Percentiles rank a stretch among this genome's conserved stretches.
Conservation (phyloP, 1,140 invertebrate genomes). For the Plutomurus gul region DNA sequence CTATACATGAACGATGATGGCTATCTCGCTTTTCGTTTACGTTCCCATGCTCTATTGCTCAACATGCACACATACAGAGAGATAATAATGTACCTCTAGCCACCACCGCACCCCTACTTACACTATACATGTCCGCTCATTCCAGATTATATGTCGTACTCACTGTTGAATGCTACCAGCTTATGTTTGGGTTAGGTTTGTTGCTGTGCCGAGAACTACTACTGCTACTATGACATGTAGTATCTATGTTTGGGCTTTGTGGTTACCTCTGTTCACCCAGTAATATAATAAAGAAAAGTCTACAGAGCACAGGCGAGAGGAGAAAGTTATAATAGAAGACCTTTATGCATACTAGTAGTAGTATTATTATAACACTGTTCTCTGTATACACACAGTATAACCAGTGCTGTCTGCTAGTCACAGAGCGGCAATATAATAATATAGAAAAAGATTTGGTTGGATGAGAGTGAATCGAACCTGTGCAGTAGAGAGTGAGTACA, state of each 20-base stretch:
- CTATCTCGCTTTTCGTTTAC: too few species aligned
- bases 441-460: background rate
- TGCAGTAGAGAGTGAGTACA: background rate
- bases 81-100: too few species aligned
- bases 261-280: background rate
- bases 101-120: too few species aligned
- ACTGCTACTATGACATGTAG: constrained; percentile 3
- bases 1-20: too few species aligned
- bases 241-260: constrained; percentile 11
- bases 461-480: background rate
- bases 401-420: background rate
- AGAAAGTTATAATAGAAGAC: background rate
- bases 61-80: too few species aligned
- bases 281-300: constrained; percentile 25
- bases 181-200: background rate
- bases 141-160: background rate
- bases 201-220: too few species aligned
- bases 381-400: background rate
- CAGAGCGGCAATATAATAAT: background rate
- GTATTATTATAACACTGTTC: background rate
- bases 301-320: too few species aligned
- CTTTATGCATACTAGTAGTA: background rate
- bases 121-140: background rate
- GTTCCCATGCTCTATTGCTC: too few species aligned
- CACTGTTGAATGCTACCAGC: constrained; percentile 14